These are phyloP conservation scores for Bucco capensis DNA, from an alignment of 2,113 vertebrate genomes.

Conservation along the genomic window DNA sequence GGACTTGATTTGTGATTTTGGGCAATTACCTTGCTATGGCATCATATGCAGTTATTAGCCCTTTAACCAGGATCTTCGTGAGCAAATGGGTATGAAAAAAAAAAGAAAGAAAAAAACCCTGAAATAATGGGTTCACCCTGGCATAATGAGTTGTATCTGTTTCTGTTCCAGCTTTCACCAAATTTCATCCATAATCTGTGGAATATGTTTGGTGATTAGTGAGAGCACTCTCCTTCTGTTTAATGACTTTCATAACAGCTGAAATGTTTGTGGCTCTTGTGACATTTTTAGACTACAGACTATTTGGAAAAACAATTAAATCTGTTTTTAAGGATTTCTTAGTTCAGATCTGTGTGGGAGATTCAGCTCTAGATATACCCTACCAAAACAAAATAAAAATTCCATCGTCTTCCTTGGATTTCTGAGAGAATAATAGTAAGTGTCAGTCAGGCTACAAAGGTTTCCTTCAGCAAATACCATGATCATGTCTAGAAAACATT, in stretches of 20 bases:
- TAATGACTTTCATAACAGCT: not conserved
- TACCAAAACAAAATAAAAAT: not conserved
- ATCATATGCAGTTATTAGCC: not conserved
- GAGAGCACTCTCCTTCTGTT: constrained; percentile 13
- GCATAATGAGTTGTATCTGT: not conserved
- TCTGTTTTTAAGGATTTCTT: not conserved
- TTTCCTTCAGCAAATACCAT: not conserved
- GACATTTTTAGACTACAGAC: not conserved
- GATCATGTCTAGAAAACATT: not conserved
- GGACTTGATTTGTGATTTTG: not conserved
- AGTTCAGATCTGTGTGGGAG: not conserved
- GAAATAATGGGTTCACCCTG: not conserved
- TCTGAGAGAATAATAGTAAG: not conserved
- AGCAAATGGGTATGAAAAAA: not conserved
- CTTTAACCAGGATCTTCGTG: not conserved
- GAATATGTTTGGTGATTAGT: constrained; percentile 42
- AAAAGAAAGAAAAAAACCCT: not conserved
- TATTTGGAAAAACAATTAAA: not conserved
- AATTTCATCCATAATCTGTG: constrained; percentile 36
- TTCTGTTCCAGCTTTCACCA: constrained; percentile 12
- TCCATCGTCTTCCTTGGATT: not conserved
- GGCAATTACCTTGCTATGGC: not conserved
- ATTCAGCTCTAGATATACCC: not conserved
- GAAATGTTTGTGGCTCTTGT: not conserved
- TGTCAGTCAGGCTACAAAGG: not conserved